A percentile compares a stretch with the other conserved stretches of the same genome.
Evolutionary conservation across 2,888 invertebrate species (phyloP).

Genomic region (Amphimallon solstitiale): DNA sequence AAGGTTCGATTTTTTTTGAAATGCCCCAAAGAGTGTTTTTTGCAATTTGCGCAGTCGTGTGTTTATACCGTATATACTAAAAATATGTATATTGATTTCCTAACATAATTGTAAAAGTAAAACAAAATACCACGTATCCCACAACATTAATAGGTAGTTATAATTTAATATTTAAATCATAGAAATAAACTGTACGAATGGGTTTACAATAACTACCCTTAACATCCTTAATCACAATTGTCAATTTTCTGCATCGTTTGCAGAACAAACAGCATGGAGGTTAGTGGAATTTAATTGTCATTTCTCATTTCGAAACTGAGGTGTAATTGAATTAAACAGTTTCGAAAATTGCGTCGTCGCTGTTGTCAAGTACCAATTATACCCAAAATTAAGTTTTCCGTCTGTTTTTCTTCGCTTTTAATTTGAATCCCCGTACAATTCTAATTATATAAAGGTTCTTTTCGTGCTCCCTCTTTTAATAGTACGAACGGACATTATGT

Average conservation of each 20-base stretch:
- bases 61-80: too few species aligned
- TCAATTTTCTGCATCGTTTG: constrained; percentile 17
- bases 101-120: too few species aligned
- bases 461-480: neutral
- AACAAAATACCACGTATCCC: too few species aligned
- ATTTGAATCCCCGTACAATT: constrained; percentile 19
- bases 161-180: neutral
- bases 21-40: too few species aligned
- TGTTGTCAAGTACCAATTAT: constrained; percentile 33
- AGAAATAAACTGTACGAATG: neutral
- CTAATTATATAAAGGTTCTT: constrained; percentile 22
- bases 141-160: neutral
- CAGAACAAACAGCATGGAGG: constrained; percentile 18
- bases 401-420: constrained; percentile 32
- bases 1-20: too few species aligned
- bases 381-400: constrained; percentile 27
- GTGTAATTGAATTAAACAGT: constrained; percentile 29
- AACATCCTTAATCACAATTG: neutral
- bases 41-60: too few species aligned
- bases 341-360: constrained; percentile 31
- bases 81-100: too few species aligned
- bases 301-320: constrained; percentile 25
- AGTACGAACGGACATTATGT: neutral
- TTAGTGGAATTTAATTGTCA: constrained; percentile 23
- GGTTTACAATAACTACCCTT: neutral